Evolutionary conservation across 2,797 vertebrate species (phyloP).

Genomic region (Synanceia verrucosa): DNA sequence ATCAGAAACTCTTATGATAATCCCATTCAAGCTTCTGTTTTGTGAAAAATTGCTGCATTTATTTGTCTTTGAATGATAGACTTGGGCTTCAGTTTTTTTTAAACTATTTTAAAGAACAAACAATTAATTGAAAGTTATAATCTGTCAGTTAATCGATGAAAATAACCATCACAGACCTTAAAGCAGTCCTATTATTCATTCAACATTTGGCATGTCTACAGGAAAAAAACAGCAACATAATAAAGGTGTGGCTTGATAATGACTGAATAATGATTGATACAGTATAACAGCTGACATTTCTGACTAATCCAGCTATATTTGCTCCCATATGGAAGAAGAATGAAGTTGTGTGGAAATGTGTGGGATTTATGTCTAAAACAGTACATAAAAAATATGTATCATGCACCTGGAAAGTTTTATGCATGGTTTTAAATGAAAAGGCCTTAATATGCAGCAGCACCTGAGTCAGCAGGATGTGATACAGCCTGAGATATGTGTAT

Average conservation of each 20-base stretch:
- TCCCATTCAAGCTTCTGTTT: background rate
- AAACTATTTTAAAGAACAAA: background rate
- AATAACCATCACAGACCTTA: background rate
- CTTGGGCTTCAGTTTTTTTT: background rate
- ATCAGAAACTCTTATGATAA: background rate
- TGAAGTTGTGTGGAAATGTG: background rate
- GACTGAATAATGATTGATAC: background rate
- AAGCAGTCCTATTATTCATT: background rate
- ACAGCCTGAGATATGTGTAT: background rate
- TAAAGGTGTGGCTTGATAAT: background rate
- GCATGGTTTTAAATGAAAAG: background rate
- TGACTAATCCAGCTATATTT: background rate
- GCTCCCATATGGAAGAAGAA: background rate
- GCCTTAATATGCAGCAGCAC: background rate
- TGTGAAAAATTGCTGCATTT: background rate
- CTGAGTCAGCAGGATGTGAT: slow-evolving; percentile 10
- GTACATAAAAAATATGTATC: background rate
- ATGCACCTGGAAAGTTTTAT: background rate
- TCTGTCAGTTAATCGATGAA: background rate
- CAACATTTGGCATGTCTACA: background rate
- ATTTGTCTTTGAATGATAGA: too few relatives aligned
- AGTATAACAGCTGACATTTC: background rate
- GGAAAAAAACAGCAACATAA: background rate
- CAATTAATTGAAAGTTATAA: background rate
- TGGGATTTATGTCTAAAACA: background rate